phyloP scores from a whole-genome alignment of 2,888 invertebrate species.

The Plemyria rubiginata region DNA sequence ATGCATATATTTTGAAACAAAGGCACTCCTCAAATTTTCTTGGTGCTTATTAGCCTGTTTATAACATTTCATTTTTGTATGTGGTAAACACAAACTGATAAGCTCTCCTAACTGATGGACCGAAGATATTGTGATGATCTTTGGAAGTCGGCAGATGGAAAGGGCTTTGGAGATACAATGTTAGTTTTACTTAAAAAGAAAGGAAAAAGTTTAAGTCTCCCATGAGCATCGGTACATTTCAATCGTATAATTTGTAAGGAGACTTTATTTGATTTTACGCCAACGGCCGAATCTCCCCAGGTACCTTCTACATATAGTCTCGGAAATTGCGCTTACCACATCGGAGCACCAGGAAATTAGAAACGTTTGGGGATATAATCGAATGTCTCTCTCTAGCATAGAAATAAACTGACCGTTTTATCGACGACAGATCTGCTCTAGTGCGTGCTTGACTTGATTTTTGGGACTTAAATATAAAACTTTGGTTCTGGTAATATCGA shows the following conservation, averaged over 20 bases:
- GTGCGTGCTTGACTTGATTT: conserved; percentile 50
- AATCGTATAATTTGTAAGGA: conserved; percentile 69
- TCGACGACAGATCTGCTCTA: conserved; percentile 55
- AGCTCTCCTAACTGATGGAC: too few species aligned
- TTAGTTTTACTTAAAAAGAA: conserved; percentile 6
- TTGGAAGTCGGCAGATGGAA: too few species aligned
- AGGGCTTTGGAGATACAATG: neutral
- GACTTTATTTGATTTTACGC: conserved; percentile 75
- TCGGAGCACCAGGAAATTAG: conserved; percentile 83
- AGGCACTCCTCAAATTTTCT: too few species aligned
- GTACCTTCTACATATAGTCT: conserved; percentile 70
- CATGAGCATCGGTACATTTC: conserved; percentile 50
- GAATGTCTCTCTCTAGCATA: conserved; percentile 73
- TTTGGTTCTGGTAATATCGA: neutral
- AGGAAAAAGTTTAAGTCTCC: conserved; percentile 14
- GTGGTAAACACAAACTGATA: neutral
- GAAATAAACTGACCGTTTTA: conserved; percentile 66
- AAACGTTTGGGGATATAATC: conserved; percentile 82
- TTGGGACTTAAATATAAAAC: conserved; percentile 33
- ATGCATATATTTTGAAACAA: neutral
- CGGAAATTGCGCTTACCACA: conserved; percentile 84
- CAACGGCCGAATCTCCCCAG: conserved; percentile 66
- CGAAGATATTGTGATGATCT: too few species aligned
- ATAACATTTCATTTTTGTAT: too few species aligned
- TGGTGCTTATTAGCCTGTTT: too few species aligned